Evolutionary conservation across 2,888 invertebrate genomes (phyloP).

Genomic region (Rhogogaster chlorosoma): DNA sequence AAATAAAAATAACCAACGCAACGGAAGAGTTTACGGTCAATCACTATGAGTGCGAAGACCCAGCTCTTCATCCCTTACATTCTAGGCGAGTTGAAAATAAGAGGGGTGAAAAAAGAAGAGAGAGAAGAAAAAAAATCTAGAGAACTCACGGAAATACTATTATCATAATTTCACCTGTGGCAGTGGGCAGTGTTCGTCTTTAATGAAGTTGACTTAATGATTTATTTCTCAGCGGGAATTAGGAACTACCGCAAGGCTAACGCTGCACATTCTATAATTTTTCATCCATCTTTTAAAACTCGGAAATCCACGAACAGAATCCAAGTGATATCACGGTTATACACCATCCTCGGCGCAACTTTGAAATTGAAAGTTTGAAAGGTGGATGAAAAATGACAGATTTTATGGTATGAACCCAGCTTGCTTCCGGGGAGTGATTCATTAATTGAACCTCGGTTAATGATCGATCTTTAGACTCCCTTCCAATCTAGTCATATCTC

Average conservation of each 20-base stretch:
- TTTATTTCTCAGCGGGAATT: neutral
- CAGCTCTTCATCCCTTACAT: neutral
- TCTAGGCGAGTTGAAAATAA: neutral
- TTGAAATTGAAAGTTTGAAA: constrained; percentile 19
- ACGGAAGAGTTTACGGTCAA: constrained; percentile 56
- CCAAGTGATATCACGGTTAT: neutral
- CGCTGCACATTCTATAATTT: neutral
- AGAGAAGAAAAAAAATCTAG: neutral
- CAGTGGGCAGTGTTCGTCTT: neutral
- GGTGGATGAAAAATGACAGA: constrained; percentile 14
- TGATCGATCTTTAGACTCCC: neutral
- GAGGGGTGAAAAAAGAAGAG: neutral
- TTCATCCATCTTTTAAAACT: neutral
- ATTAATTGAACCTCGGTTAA: neutral
- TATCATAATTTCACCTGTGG: neutral
- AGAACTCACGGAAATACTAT: neutral
- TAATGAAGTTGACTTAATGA: neutral
- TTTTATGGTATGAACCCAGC: neutral
- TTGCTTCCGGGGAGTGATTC: neutral
- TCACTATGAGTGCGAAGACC: constrained; percentile 55
- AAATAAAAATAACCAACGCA: neutral
- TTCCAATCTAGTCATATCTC: neutral
- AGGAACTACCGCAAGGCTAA: neutral
- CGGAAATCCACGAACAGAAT: neutral
- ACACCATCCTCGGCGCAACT: neutral